These are phyloP conservation scores for Lethocerus indicus DNA, from an alignment of 1,140 invertebrate species.

Conservation along the genomic window DNA sequence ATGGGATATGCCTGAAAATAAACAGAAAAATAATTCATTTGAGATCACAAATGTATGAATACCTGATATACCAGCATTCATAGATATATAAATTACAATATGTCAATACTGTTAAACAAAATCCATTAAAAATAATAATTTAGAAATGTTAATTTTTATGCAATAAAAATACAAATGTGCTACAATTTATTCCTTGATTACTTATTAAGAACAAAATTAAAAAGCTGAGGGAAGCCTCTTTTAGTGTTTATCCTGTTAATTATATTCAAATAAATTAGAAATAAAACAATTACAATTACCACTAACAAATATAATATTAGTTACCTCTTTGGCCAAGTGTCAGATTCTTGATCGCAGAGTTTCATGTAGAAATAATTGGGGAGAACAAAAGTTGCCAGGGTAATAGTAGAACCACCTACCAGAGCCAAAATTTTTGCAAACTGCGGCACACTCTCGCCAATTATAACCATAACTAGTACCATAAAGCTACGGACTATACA, in stretches of 20 bases:
- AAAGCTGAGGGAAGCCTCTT: too few relatives aligned
- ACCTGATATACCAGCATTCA: too few relatives aligned
- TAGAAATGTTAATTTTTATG: too few relatives aligned
- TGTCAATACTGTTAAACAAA: too few relatives aligned
- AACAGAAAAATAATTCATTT: constrained; percentile 6
- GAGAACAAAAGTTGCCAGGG: constrained; percentile 44
- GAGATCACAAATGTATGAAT: too few relatives aligned
- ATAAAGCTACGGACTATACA: constrained; percentile 35
- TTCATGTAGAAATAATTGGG: constrained; percentile 49
- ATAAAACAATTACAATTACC: neutral
- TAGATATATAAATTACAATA: too few relatives aligned
- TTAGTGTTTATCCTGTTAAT: too few relatives aligned
- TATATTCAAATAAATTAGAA: neutral
- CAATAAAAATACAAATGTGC: too few relatives aligned
- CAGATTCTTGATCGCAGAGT: constrained; percentile 26
- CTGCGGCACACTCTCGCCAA: constrained; percentile 44
- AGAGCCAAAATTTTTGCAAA: constrained; percentile 53
- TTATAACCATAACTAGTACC: constrained; percentile 37
- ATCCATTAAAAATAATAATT: too few relatives aligned
- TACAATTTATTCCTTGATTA: too few relatives aligned
- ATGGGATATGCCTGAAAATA: constrained; percentile 25
- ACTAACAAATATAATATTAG: neutral
- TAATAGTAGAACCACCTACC: constrained; percentile 50
- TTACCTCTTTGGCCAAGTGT: constrained; percentile 24
- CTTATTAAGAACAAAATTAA: too few relatives aligned